phyloP scores from a whole-genome alignment of 1,140 invertebrate genomes.

The Ectropis grisescens region DNA sequence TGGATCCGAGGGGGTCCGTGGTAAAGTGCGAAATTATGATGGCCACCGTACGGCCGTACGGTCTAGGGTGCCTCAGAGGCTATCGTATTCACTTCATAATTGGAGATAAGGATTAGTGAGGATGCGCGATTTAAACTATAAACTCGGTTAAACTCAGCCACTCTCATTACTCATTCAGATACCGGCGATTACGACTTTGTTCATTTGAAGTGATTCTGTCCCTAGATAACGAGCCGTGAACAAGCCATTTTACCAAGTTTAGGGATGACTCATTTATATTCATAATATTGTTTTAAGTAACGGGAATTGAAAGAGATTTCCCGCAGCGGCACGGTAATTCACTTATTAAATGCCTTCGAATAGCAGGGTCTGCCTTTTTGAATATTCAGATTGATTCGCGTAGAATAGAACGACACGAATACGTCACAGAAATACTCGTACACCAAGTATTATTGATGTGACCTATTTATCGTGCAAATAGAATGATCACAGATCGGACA shows the following conservation, averaged over 20 bases:
- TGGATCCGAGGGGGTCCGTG: constrained; percentile 30
- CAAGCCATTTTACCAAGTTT: constrained; percentile 20
- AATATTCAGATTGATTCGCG: not conserved
- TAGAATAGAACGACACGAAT: not conserved
- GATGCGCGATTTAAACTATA: constrained; percentile 25
- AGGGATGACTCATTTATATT: constrained; percentile 23
- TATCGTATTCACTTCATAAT: constrained; percentile 29
- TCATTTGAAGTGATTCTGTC: constrained; percentile 26
- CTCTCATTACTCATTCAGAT: constrained; percentile 33
- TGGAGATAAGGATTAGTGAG: constrained; percentile 24
- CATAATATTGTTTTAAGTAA: constrained; percentile 2
- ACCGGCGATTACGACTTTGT: constrained; percentile 28
- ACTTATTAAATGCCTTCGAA: not conserved
- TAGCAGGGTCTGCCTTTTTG: not conserved
- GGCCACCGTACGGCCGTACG: no score
- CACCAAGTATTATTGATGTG: not conserved
- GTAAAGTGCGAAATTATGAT: constrained; percentile 31
- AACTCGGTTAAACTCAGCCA: constrained; percentile 22
- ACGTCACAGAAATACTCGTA: not conserved
- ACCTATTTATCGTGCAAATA: not conserved
- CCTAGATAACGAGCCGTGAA: constrained; percentile 20
- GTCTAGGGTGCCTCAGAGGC: no score
- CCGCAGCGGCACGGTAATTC: no score
- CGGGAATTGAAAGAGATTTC: no score
- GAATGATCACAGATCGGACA: no score